These are phyloP conservation scores for Halcyon badia DNA, from an alignment of 2,797 vertebrate species.

Conservation along the genomic window DNA sequence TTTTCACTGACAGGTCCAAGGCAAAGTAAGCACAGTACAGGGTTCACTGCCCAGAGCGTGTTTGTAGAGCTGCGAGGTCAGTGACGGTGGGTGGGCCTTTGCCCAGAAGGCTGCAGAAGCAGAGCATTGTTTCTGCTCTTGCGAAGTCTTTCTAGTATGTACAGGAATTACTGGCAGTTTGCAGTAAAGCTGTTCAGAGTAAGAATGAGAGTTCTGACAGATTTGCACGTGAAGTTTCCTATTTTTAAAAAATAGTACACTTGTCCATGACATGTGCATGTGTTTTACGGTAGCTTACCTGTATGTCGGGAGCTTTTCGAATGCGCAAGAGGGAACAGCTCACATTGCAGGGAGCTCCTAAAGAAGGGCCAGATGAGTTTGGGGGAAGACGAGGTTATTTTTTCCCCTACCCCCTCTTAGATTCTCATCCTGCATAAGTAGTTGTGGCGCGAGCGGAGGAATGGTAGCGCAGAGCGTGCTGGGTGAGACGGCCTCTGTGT, in stretches of 20 bases:
- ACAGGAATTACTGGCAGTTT: not conserved
- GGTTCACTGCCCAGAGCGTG: rapidly evolving
- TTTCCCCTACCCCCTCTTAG: not conserved
- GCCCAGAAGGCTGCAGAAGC: not conserved
- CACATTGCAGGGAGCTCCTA: not conserved
- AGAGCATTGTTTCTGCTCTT: not conserved
- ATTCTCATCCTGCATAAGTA: not conserved
- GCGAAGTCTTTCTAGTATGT: not conserved
- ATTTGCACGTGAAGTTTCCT: not conserved
- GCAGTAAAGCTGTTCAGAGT: not conserved
- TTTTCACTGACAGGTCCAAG: not conserved
- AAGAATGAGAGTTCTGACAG: not conserved
- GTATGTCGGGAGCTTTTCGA: not conserved
- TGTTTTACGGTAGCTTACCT: rapidly evolving
- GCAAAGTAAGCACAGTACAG: not conserved
- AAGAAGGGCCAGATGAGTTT: not conserved
- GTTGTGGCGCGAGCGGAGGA: not conserved
- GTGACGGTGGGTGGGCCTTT: not conserved
- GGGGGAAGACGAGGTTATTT: not conserved
- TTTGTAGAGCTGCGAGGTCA: not conserved
- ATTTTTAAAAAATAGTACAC: rapidly evolving
- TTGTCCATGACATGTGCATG: rapidly evolving
- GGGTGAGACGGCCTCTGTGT: not conserved
- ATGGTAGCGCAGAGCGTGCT: rapidly evolving
- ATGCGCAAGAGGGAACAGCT: rapidly evolving